Conservation (phyloP, 2,888 invertebrate species). For the Chloroclysta siterata region DNA sequence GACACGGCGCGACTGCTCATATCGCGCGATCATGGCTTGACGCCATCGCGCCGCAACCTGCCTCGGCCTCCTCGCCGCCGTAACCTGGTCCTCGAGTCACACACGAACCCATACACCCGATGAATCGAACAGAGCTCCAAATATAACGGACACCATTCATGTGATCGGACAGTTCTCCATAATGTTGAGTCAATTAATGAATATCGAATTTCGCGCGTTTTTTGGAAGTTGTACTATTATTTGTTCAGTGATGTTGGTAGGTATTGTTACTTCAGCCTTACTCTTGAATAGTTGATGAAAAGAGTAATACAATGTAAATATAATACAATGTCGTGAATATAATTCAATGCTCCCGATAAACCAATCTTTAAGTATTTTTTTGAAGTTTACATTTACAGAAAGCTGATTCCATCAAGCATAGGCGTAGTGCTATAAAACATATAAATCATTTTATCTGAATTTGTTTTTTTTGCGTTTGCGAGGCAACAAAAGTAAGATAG, state of each 20-base stretch:
- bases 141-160: slow-evolving; percentile 55
- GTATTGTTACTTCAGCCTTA: not conserved
- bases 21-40: slow-evolving; percentile 54
- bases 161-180: slow-evolving; percentile 60
- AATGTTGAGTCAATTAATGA: slow-evolving; percentile 66
- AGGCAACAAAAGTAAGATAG: not conserved
- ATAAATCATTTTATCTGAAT: slow-evolving; percentile 16
- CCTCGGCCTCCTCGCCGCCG: slow-evolving; percentile 45
- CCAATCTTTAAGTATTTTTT: too few relatives aligned
- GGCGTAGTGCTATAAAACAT: slow-evolving; percentile 14
- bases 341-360: too few relatives aligned
- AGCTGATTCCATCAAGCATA: slow-evolving; percentile 14
- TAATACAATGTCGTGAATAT: too few relatives aligned
- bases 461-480: not conserved
- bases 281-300: not conserved
- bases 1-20: slow-evolving; percentile 52
- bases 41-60: slow-evolving; percentile 42
- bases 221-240: slow-evolving; percentile 32
- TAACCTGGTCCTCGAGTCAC: slow-evolving; percentile 28
- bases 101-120: slow-evolving; percentile 15
- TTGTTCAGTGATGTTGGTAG: not conserved
- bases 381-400: too few relatives aligned
- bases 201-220: slow-evolving; percentile 61
- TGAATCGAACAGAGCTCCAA: slow-evolving; percentile 52
- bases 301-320: too few relatives aligned